A percentile compares a stretch with the other conserved stretches of the same genome.
These are phyloP conservation scores for Stictonetta naevosa DNA, from an alignment of 2,113 vertebrate species.

Conservation along the genomic window DNA sequence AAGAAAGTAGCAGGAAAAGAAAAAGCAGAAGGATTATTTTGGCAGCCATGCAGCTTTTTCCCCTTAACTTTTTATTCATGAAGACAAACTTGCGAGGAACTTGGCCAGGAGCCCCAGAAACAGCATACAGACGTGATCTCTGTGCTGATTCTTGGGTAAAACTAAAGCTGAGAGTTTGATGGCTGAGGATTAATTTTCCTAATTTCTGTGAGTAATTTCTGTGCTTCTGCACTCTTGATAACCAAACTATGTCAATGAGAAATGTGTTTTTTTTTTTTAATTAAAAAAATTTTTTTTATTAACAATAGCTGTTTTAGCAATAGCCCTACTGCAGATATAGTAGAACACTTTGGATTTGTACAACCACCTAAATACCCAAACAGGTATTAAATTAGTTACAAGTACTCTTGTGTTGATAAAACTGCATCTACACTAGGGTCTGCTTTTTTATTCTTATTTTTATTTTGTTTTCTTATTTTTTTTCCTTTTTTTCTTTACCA, in stretches of 20 bases:
- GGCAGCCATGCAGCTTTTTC: neutral
- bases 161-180: neutral
- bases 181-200: neutral
- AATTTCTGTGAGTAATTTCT: neutral
- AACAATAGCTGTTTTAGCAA: neutral
- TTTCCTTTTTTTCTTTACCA: neutral
- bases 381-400: neutral
- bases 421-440: neutral
- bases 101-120: neutral
- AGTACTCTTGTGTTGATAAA: neutral
- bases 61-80: neutral
- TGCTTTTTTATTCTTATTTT: neutral
- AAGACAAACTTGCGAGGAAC: neutral
- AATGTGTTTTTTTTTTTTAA: neutral
- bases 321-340: neutral
- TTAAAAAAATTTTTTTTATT: too few species aligned
- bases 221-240: neutral
- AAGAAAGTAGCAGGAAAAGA: neutral
- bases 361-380: neutral
- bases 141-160: neutral
- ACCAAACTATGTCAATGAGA: neutral
- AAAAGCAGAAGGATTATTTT: neutral
- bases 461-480: neutral
- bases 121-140: neutral
- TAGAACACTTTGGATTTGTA: neutral